Percentiles rank a stretch among this genome's conserved stretches.
phyloP scores from a whole-genome alignment of 2,888 invertebrate species.

The Sphaeridia pumilis region DNA sequence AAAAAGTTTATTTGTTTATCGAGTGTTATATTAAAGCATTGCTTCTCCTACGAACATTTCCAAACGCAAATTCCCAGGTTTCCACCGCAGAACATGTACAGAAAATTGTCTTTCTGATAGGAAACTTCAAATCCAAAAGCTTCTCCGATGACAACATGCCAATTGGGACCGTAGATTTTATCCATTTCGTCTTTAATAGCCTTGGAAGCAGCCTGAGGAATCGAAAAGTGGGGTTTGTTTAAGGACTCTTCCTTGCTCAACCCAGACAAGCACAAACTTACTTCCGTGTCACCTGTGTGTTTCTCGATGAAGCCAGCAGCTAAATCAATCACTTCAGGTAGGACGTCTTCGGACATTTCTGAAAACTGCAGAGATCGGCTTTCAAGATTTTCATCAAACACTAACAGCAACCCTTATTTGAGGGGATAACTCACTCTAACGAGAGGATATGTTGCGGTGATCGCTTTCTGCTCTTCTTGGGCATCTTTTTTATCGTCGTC shows the following conservation, averaged over 20 bases:
- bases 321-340: constrained; percentile 30
- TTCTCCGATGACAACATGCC: constrained; percentile 93
- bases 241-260: neutral
- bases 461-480: constrained; percentile 14
- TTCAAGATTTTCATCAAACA: neutral
- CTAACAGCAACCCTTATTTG: neutral
- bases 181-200: constrained; percentile 92
- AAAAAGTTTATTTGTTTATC: too few relatives aligned
- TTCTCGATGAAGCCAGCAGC: constrained; percentile 28
- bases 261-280: too few relatives aligned
- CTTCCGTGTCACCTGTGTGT: constrained; percentile 24
- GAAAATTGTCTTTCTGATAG: constrained; percentile 73
- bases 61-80: constrained; percentile 28
- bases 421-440: constrained; percentile 17
- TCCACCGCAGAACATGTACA: constrained; percentile 65
- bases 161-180: constrained; percentile 86
- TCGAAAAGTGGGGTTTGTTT: neutral
- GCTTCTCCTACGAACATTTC: too few relatives aligned
- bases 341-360: constrained; percentile 31
- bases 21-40: too few relatives aligned
- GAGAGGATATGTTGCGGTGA: constrained; percentile 24
- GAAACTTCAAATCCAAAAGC: constrained; percentile 88
- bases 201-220: constrained; percentile 65
- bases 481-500: constrained; percentile 8
- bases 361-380: constrained; percentile 21